phyloP scores from a whole-genome alignment of 92 coral and sea anemone species.

The Heliopora coerulea region DNA sequence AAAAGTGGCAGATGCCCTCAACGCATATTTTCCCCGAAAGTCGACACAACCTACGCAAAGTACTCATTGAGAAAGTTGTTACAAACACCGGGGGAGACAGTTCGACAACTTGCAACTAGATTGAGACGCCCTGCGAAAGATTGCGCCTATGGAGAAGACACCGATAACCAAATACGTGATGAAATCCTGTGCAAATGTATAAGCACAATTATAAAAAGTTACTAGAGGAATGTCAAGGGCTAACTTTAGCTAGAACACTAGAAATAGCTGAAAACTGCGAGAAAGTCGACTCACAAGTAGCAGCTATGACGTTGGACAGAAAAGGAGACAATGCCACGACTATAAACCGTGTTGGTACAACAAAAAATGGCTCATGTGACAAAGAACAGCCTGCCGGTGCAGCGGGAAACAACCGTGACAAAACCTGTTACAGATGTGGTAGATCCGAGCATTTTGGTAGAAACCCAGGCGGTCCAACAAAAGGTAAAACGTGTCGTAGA shows the following conservation, averaged over 20 bases:
- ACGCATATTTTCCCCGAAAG: conserved; percentile 36
- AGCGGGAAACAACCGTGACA: no score
- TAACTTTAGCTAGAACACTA: conserved; percentile 7
- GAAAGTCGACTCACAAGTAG: conserved; percentile 28
- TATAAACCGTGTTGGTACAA: neutral
- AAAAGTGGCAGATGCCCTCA: conserved; percentile 41
- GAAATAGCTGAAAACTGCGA: conserved; percentile 37
- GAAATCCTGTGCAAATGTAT: conserved; percentile 26
- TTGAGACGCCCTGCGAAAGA: no score
- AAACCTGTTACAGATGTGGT: conserved; percentile 11
- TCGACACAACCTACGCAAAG: conserved; percentile 44
- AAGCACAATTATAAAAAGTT: neutral
- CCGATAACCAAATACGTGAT: conserved; percentile 37
- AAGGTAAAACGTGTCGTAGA: no score
- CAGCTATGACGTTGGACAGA: conserved; percentile 20
- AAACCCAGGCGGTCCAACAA: no score
- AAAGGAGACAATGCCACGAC: neutral
- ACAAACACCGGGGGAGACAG: conserved; percentile 5
- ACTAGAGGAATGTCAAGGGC: conserved; percentile 31
- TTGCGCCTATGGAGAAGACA: conserved; percentile 46
- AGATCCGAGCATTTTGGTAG: neutral
- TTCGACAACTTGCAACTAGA: no score
- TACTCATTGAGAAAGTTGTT: conserved; percentile 33
- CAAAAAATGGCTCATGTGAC: neutral
- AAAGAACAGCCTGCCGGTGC: neutral